A percentile compares a stretch with the other conserved stretches of the same genome.
Evolutionary conservation across 1,140 invertebrate species (phyloP).

Genomic region (Caenorhabditis latens): DNA sequence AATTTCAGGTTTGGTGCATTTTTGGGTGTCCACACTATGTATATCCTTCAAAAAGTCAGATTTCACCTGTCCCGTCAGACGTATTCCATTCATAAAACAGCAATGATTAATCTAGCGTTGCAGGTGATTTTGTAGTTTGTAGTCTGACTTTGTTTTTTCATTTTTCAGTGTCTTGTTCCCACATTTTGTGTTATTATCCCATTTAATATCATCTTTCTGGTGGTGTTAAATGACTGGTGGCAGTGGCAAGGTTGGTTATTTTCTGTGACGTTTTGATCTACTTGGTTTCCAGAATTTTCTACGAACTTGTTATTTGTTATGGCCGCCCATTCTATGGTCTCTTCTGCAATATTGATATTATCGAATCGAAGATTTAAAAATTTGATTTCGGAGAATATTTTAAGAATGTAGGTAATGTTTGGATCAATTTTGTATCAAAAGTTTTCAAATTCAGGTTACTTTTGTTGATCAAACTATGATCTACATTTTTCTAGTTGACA

Average conservation of each 20-base stretch:
- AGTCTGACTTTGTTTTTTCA: not conserved
- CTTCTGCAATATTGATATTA: not conserved
- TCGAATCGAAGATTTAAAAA: conserved; percentile 1
- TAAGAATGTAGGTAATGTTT: not conserved
- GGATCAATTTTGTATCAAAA: too few relatives aligned
- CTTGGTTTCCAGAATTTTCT: not conserved
- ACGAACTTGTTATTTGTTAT: not conserved
- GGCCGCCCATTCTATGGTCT: not conserved
- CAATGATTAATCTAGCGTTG: not conserved
- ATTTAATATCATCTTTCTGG: conserved; percentile 22
- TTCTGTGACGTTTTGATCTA: too few relatives aligned
- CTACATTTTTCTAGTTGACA: too few relatives aligned
- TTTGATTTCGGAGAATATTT: not conserved
- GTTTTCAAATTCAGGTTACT: too few relatives aligned
- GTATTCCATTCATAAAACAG: not conserved
- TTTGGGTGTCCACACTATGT: not conserved
- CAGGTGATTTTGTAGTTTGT: conserved; percentile 20
- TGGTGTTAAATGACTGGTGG: conserved; percentile 19
- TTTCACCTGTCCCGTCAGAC: not conserved
- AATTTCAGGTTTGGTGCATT: not conserved
- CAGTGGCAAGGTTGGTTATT: conserved; percentile 5
- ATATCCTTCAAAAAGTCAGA: conserved; percentile 14
- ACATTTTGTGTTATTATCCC: not conserved
- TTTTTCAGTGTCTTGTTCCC: conserved; percentile 1
- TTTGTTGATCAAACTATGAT: too few relatives aligned